These are phyloP conservation scores for Lithosia quadra DNA, from an alignment of 2,888 invertebrate genomes.

Conservation along the genomic window DNA sequence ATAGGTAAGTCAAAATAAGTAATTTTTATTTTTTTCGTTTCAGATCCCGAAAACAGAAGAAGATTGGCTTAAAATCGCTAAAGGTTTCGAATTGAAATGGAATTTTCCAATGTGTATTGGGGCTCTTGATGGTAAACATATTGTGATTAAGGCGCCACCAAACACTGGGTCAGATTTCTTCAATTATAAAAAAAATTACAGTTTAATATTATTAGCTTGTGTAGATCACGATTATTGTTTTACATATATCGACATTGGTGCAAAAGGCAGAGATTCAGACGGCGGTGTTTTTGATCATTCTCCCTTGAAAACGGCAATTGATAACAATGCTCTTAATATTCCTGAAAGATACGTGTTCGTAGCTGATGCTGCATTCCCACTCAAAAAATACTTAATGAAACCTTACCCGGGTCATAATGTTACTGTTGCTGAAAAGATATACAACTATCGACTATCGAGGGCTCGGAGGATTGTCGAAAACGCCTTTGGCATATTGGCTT, in stretches of 20 bases:
- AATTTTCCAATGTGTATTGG: slow-evolving; percentile 31
- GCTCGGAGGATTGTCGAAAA: slow-evolving; percentile 35
- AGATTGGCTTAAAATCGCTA: slow-evolving; percentile 26
- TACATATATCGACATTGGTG: slow-evolving; percentile 25
- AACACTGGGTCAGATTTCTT: slow-evolving; percentile 22
- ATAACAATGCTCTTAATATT: slow-evolving; percentile 27
- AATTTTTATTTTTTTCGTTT: slow-evolving; percentile 25
- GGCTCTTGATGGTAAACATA: slow-evolving; percentile 30
- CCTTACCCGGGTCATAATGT: slow-evolving; percentile 24
- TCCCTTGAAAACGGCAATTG: slow-evolving; percentile 29
- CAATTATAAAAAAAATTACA: slow-evolving; percentile 30
- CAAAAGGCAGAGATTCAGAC: slow-evolving; percentile 30
- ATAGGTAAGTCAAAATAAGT: slow-evolving; percentile 26
- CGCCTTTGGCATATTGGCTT: slow-evolving; percentile 36
- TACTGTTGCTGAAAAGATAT: slow-evolving; percentile 27
- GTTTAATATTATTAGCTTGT: slow-evolving; percentile 32
- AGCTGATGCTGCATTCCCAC: slow-evolving; percentile 32
- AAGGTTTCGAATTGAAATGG: slow-evolving; percentile 27
- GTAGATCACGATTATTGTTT: slow-evolving; percentile 34
- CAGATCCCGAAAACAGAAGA: slow-evolving; percentile 27
- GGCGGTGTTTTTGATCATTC: slow-evolving; percentile 29
- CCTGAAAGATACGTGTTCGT: slow-evolving; percentile 26
- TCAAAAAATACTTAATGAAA: slow-evolving; percentile 26
- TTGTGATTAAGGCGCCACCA: slow-evolving; percentile 24
- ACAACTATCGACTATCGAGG: slow-evolving; percentile 24